Evolutionary conservation across 2,797 vertebrate genomes (phyloP).

Genomic region (Scolopax rusticola): DNA sequence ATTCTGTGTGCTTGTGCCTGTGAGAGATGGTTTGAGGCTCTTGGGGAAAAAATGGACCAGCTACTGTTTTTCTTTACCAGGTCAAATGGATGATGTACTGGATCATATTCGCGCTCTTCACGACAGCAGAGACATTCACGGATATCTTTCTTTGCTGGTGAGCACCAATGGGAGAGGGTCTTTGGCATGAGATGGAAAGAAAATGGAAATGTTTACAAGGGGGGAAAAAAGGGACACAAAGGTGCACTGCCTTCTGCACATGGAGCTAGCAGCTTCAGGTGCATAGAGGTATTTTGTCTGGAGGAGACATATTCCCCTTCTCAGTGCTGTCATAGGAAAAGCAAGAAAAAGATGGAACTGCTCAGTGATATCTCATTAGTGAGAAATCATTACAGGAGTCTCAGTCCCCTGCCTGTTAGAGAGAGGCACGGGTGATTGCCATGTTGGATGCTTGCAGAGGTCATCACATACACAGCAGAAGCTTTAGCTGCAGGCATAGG

Average conservation of each 20-base stretch:
- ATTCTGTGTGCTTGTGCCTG: not conserved
- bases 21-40: not conserved
- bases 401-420: not conserved
- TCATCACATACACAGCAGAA: not conserved
- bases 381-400: not conserved
- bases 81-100: slow-evolving; percentile 99
- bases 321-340: not conserved
- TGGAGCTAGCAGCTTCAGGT: not conserved
- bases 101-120: slow-evolving; percentile 99
- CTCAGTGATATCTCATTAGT: not conserved
- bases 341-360: not conserved
- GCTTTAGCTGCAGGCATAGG: not conserved
- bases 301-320: not conserved
- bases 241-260: not conserved
- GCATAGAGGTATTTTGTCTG: not conserved
- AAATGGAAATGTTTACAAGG: not conserved
- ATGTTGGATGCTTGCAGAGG: not conserved
- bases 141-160: slow-evolving; percentile 98
- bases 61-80: slow-evolving; percentile 74
- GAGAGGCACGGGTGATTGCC: not conserved
- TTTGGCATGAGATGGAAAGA: not conserved
- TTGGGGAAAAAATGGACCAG: not conserved
- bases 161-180: slow-evolving; percentile 66
- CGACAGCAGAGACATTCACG: slow-evolving; percentile 94
- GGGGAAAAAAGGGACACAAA: not conserved